Conservation (phyloP, 2,113 vertebrate species). For the Mixornis gularis region DNA sequence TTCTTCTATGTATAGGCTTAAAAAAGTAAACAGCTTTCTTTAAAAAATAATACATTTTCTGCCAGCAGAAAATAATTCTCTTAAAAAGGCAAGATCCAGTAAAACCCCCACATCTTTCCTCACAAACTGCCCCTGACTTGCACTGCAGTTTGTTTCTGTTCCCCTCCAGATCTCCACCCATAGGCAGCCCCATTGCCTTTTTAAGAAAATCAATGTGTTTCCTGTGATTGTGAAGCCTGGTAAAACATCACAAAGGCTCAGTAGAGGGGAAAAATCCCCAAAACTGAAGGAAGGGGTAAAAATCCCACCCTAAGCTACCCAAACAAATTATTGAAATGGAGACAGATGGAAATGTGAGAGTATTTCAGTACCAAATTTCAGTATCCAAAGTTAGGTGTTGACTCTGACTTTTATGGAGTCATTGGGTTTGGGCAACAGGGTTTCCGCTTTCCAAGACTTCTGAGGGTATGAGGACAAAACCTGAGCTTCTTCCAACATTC, state of each 20-base stretch:
- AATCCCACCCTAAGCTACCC: not conserved
- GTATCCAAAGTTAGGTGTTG: not conserved
- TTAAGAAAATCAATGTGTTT: not conserved
- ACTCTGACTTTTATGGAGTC: not conserved
- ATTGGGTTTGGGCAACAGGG: not conserved
- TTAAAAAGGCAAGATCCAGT: slow-evolving; percentile 25
- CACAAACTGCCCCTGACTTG: not conserved
- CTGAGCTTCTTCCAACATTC: not conserved
- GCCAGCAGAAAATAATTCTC: slow-evolving; percentile 57
- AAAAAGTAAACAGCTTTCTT: slow-evolving; percentile 18
- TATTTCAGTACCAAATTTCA: not conserved
- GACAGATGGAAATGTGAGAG: not conserved
- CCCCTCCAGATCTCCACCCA: not conserved
- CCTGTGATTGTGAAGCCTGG: not conserved
- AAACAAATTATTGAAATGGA: not conserved
- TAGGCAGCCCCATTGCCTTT: not conserved
- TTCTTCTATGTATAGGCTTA: not conserved
- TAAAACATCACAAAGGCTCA: not conserved
- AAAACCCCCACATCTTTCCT: not conserved
- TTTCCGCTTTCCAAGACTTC: not conserved
- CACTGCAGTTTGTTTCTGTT: not conserved
- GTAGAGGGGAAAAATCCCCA: not conserved
- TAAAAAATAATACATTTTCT: slow-evolving; percentile 12
- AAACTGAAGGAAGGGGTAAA: not conserved
- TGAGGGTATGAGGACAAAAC: not conserved